phyloP scores from a whole-genome alignment of 2,797 vertebrate genomes.

The Xenops minutus region DNA sequence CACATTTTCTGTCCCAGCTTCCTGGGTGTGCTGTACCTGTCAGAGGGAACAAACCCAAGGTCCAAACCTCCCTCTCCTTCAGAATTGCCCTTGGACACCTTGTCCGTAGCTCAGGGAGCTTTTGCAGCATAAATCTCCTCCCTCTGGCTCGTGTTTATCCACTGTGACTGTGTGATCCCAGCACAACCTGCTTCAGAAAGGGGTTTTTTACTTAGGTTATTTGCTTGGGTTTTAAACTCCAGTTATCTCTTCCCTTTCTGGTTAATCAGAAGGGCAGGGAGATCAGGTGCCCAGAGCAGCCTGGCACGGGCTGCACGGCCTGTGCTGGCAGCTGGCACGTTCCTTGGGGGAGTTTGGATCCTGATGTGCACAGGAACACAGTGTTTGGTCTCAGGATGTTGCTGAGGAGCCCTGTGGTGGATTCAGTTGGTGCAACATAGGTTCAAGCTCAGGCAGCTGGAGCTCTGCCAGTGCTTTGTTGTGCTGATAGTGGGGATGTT shows the following conservation, averaged over 20 bases:
- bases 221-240: neutral
- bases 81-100: neutral
- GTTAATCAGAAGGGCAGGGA: neutral
- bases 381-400: neutral
- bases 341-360: neutral
- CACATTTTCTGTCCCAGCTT: accelerated
- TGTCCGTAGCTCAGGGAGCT: neutral
- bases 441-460: neutral
- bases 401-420: accelerated
- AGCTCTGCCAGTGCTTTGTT: neutral
- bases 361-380: neutral
- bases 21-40: neutral
- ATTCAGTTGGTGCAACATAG: accelerated
- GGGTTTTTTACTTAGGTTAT: neutral
- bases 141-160: neutral
- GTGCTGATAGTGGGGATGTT: accelerated
- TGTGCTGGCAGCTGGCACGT: neutral
- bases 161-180: neutral
- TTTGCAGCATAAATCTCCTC: neutral
- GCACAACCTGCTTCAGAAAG: neutral
- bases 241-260: neutral
- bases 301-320: accelerated
- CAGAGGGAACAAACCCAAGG: neutral
- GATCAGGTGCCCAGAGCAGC: neutral
- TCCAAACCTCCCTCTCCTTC: neutral